These are phyloP conservation scores for Mylabris phalerata DNA, from an alignment of 1,140 invertebrate genomes.

Conservation along the genomic window DNA sequence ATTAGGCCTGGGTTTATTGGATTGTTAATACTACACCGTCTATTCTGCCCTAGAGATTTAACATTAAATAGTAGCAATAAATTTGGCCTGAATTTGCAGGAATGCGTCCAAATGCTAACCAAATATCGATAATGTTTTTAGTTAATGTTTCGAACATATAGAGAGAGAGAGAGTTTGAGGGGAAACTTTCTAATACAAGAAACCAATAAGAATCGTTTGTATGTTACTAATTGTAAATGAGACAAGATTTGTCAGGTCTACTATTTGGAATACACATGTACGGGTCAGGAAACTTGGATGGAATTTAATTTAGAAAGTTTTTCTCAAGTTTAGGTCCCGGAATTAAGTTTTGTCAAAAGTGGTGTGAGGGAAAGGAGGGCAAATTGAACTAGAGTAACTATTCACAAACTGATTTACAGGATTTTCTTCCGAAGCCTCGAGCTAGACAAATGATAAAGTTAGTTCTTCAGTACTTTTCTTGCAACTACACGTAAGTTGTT, in stretches of 20 bases:
- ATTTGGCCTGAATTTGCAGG: background rate
- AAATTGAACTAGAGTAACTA: constrained; percentile 28
- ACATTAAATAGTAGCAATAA: too few species aligned
- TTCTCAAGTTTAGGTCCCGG: constrained; percentile 24
- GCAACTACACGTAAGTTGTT: background rate
- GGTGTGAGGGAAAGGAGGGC: background rate
- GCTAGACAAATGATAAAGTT: too few species aligned
- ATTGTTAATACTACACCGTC: too few species aligned
- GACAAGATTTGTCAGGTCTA: too few species aligned
- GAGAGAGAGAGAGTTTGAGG: background rate
- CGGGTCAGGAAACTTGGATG: constrained; percentile 24
- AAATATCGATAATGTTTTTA: constrained; percentile 13
- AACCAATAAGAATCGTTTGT: too few species aligned
- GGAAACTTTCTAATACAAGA: background rate
- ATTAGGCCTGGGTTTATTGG: too few species aligned
- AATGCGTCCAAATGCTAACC: background rate
- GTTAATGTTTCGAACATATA: constrained; percentile 9
- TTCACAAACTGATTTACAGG: constrained; percentile 26
- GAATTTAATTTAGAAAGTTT: constrained; percentile 33
- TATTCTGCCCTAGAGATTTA: too few species aligned
- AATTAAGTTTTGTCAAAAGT: constrained; percentile 16
- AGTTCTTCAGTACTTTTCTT: too few species aligned
- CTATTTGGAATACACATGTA: constrained; percentile 23
- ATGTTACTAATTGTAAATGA: too few species aligned
- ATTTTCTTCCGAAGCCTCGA: constrained; percentile 8